Base-by-base conservation (phyloP, 53 echinoderm and acorn worm species). In the Holothuria scabra region DNA sequence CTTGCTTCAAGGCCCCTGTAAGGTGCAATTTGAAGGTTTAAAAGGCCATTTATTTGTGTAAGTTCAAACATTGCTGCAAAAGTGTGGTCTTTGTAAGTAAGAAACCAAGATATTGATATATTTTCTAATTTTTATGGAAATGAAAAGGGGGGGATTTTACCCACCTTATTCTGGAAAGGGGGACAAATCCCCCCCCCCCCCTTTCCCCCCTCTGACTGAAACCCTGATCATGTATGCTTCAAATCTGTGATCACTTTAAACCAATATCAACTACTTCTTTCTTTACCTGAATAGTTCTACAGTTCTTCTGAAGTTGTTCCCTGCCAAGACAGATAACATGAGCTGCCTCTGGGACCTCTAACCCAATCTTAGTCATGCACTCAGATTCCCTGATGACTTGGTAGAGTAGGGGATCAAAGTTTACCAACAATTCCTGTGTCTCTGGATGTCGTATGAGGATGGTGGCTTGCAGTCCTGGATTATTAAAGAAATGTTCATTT, bases 381-480 rank as follows among this genome's bases (percentile, higher is more conserved):
- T 90, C 90, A 16, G 96, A 85, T 60, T 96, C 96, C 12, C 96
- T 83, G 67, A 96, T 96, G 48, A 96, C 89, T 84, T 96, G 96
- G 74, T 89, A 92, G 12, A 96, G 86, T 49, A 96, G 25, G 25
- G 96, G 96, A 85, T 96, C 96, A 90, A 96, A 93, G 88, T 93
- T 96, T 75, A 96, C 93, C 65, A 96, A 88, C 68, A 96, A 85
- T 57, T 91, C 85, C 69, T 87, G 81, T 5, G 91, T 96, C 65
- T 96, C 96, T 57, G 96, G 96, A 46, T 96, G 96, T 31, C 93
- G 67, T 35, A 96, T 93, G 63, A 96, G 84, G 59, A 96, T 62
- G 21, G 96, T 90, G 48, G 93, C 96, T 67, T 93, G 93, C 14
- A 96, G 81, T 58, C 93, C 96, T 95, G 76, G 21, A 32, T 34